Base-by-base conservation (phyloP, 2,797 vertebrate genomes). In the Darevskia mixta region DNA sequence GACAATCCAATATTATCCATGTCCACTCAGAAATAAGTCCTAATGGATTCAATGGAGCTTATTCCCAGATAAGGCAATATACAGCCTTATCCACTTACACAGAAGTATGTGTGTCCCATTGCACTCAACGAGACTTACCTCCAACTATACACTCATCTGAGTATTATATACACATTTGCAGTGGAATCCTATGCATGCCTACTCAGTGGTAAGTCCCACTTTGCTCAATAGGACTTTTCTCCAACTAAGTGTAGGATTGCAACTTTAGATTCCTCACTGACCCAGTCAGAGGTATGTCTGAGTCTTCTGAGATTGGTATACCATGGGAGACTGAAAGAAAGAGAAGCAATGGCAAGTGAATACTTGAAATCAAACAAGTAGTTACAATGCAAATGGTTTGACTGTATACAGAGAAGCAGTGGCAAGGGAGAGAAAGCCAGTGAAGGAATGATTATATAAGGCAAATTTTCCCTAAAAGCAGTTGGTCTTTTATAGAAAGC, bases 271-370 rank as follows among this genome's bases (percentile, higher is more conserved):
- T 43, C 35, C 86, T 89, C 38, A 82, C 49, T 58, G 72, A 79
- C 69, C 27, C 85, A 82, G 41, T 77, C 9, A 80, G 79, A 89
- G 85, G 58, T 25, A 55, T 38, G 15, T 89, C 23, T 27, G 27
- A 38, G 35, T 20, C 1, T 64, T 75, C 11, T 78, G 29, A 89
- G 45, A 55, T 81, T 89, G 85, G 89, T 80, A 0, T 79, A 69
- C 64, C 23, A 7, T 0, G 0, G 1, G 1, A 77, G 17, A 1
- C 23, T 20, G 13, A 69, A 83, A 13, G n/a, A 49, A 61, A 49
- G 45, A 49, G 2, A 1, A 77, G 49, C 10, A 85, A 80, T 41
- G 20, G 27, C 4, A 81, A 83, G 85, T 81, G 38, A 11, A 0
- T 5, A 43, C 23, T 73, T 3, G 0, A 18, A 87, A 89, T 61